These are phyloP conservation scores for Siniperca obscura DNA, from an alignment of 2,797 vertebrate species.

Conservation along the genomic window DNA sequence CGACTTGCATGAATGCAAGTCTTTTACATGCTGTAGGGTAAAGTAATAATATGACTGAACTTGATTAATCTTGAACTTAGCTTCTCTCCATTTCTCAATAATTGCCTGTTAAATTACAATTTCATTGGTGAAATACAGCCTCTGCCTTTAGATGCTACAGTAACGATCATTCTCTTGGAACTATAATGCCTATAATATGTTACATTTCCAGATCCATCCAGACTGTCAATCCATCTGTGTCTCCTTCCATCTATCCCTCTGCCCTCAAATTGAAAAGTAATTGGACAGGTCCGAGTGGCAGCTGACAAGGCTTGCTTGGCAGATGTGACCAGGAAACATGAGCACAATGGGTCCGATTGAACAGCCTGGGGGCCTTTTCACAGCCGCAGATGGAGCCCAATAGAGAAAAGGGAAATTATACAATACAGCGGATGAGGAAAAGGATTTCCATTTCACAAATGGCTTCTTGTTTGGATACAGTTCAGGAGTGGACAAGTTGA, in stretches of 20 bases:
- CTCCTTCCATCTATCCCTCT: slow-evolving; percentile 52
- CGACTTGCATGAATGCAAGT: slow-evolving; percentile 13
- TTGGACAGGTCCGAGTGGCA: slow-evolving; percentile 79
- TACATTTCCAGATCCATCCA: slow-evolving; percentile 52
- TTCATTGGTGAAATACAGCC: slow-evolving; percentile 2
- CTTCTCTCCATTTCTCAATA: not conserved
- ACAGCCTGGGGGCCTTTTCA: slow-evolving; percentile 72
- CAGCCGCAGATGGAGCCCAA: slow-evolving; percentile 75
- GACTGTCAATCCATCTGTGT: slow-evolving; percentile 60
- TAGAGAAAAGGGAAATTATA: slow-evolving; percentile 73
- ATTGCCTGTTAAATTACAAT: slow-evolving; percentile 23
- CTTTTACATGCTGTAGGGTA: not conserved
- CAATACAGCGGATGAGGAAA: slow-evolving; percentile 59
- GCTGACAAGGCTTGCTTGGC: slow-evolving; percentile 78
- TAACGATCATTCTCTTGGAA: slow-evolving; percentile 23
- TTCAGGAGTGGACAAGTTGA: slow-evolving; percentile 57
- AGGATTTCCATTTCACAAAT: slow-evolving; percentile 69
- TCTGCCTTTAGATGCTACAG: slow-evolving; percentile 2
- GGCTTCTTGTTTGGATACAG: slow-evolving; percentile 64
- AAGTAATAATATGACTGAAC: slow-evolving; percentile 6
- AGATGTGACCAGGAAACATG: slow-evolving; percentile 80
- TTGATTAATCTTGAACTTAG: slow-evolving; percentile 36
- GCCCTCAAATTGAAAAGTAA: slow-evolving; percentile 67
- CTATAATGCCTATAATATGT: slow-evolving; percentile 35
- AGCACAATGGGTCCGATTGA: slow-evolving; percentile 75